A percentile compares a stretch with the other conserved stretches of the same genome.
These are phyloP conservation scores for Nezara viridula DNA, from an alignment of 2,888 invertebrate genomes.

Conservation along the genomic window DNA sequence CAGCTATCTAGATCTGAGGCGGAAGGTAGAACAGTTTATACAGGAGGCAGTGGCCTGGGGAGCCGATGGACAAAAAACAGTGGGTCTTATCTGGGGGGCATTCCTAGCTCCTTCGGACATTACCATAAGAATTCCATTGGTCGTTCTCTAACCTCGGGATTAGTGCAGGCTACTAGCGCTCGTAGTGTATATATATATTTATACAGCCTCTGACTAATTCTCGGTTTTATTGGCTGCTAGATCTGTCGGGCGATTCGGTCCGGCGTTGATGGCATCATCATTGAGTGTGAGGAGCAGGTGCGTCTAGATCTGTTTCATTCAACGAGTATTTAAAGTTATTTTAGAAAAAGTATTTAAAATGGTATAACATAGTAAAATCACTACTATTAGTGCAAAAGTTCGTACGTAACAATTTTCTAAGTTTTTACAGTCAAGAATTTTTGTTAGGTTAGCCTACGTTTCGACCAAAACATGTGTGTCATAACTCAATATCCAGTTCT, in stretches of 20 bases:
- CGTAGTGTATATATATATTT: neutral
- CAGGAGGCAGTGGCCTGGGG: neutral
- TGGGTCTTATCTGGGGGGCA: neutral
- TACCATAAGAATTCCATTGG: conserved; percentile 26
- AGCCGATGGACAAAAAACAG: conserved; percentile 8
- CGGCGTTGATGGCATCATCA: neutral
- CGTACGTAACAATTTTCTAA: too few species aligned
- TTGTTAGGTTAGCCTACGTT: too few species aligned
- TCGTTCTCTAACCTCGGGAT: neutral
- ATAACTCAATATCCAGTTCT: too few species aligned
- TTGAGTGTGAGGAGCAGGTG: neutral
- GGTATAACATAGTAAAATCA: too few species aligned
- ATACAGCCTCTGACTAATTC: neutral
- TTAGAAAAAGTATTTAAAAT: too few species aligned
- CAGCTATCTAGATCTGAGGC: neutral
- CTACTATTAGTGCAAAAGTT: too few species aligned
- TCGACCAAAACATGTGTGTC: too few species aligned
- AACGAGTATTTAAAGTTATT: neutral
- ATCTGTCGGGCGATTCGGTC: neutral
- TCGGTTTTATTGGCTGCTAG: neutral
- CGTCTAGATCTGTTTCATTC: neutral
- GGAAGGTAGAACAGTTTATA: neutral
- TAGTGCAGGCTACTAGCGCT: neutral
- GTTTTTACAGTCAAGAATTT: too few species aligned
- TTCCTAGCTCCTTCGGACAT: neutral